These are phyloP conservation scores for Charaxes varanes DNA, from an alignment of 1,140 invertebrate genomes.

Conservation along the genomic window DNA sequence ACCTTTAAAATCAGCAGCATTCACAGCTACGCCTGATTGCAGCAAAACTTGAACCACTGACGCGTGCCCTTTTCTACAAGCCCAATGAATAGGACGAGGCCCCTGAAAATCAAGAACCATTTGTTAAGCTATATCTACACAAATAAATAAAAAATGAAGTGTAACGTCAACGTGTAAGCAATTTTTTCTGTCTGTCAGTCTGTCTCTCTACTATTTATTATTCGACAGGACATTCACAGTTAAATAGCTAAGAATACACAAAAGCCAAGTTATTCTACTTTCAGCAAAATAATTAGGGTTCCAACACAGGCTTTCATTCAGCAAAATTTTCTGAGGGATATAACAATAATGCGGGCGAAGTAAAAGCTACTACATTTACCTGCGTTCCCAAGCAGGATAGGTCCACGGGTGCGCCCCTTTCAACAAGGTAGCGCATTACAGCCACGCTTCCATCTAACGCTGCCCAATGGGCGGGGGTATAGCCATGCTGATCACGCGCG, in stretches of 20 bases:
- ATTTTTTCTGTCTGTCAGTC: too few relatives aligned
- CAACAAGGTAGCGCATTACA: constrained; percentile 89
- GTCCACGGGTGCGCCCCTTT: constrained; percentile 87
- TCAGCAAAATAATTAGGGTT: too few relatives aligned
- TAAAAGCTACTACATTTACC: constrained; percentile 25
- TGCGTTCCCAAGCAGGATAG: constrained; percentile 88
- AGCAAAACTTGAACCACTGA: constrained; percentile 88
- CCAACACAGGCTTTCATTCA: too few relatives aligned
- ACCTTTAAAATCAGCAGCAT: constrained; percentile 92
- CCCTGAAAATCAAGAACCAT: constrained; percentile 79
- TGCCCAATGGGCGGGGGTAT: constrained; percentile 94
- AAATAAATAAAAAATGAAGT: too few relatives aligned
- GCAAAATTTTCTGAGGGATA: too few relatives aligned
- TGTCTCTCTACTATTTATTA: too few relatives aligned
- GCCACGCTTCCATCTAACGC: constrained; percentile 90
- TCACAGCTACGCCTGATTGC: constrained; percentile 90
- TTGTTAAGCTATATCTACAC: too few relatives aligned
- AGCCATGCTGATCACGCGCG: constrained; percentile 90
- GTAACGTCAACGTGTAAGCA: too few relatives aligned
- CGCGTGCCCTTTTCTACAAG: constrained; percentile 89
- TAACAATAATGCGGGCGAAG: too few relatives aligned
- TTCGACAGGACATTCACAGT: too few relatives aligned
- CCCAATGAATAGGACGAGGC: constrained; percentile 94
- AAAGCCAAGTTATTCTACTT: too few relatives aligned
- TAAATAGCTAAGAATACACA: too few relatives aligned